Conservation (phyloP, 2,888 invertebrate genomes). For the Hemicrepidius hirtus region DNA sequence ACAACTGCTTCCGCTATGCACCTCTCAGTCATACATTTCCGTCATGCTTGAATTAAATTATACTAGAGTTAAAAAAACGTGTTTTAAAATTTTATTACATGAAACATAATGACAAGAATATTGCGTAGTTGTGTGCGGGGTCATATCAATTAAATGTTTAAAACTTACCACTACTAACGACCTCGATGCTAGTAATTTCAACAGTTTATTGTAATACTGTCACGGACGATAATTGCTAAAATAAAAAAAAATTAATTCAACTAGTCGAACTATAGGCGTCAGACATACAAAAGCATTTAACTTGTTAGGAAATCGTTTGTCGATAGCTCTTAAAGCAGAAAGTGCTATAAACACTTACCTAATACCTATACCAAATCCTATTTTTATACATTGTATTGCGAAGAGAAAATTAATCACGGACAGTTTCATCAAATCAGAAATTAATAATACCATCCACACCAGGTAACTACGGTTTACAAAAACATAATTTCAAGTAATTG, state of each 20-base stretch:
- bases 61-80: slow-evolving; percentile 13
- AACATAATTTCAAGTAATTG: too few relatives aligned
- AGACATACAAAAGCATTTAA: not conserved
- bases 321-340: too few relatives aligned
- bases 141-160: slow-evolving; percentile 27
- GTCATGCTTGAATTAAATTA: not conserved
- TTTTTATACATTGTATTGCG: too few relatives aligned
- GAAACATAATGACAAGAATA: slow-evolving; percentile 8
- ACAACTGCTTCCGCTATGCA: slow-evolving; percentile 3
- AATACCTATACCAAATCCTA: too few relatives aligned
- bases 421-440: too few relatives aligned
- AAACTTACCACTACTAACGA: not conserved
- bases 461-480: too few relatives aligned
- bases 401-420: too few relatives aligned
- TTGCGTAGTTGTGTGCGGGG: slow-evolving; percentile 12
- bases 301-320: too few relatives aligned
- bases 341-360: too few relatives aligned
- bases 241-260: slow-evolving; percentile 11
- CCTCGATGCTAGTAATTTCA: slow-evolving; percentile 11
- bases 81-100: slow-evolving; percentile 9
- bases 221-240: slow-evolving; percentile 2
- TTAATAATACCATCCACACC: too few relatives aligned
- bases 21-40: not conserved
- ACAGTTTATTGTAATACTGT: slow-evolving; percentile 8
- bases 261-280: not conserved